These are phyloP conservation scores for Aphelenchoides besseyi DNA, from an alignment of 1,140 invertebrate genomes.

Conservation along the genomic window DNA sequence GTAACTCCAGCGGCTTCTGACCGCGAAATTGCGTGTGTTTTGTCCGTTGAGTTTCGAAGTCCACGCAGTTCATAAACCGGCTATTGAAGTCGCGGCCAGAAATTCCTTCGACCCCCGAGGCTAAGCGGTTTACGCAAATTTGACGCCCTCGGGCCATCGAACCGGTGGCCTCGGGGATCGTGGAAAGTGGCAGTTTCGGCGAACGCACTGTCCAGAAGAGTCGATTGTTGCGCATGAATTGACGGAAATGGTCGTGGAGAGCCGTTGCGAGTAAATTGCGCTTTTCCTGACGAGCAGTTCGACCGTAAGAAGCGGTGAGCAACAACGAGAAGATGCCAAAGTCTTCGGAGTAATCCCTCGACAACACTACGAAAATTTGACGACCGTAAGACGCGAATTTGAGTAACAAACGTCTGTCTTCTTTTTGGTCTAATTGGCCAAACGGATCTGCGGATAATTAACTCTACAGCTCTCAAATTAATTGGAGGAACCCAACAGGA, in stretches of 20 bases:
- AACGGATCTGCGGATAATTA: neutral
- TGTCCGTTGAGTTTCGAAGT: neutral
- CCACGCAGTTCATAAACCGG: neutral
- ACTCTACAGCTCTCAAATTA: neutral
- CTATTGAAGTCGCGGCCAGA: neutral
- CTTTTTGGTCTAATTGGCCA: neutral
- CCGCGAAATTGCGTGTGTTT: neutral
- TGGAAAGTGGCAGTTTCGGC: neutral
- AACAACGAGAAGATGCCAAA: neutral
- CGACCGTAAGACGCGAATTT: neutral
- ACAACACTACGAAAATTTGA: neutral
- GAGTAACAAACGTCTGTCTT: neutral
- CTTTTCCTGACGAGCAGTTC: neutral
- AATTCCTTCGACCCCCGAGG: neutral
- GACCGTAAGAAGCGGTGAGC: neutral
- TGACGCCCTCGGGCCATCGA: neutral
- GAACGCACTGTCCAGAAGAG: neutral
- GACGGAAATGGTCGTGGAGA: neutral
- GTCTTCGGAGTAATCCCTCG: neutral
- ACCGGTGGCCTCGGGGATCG: neutral
- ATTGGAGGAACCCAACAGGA: neutral
- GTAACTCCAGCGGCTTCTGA: neutral
- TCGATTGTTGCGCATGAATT: neutral
- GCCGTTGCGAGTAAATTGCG: neutral
- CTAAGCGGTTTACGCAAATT: constrained; percentile 1